These are phyloP conservation scores for Sorex fumeus DNA, from an alignment of 2,113 vertebrate species.

Conservation along the genomic window DNA sequence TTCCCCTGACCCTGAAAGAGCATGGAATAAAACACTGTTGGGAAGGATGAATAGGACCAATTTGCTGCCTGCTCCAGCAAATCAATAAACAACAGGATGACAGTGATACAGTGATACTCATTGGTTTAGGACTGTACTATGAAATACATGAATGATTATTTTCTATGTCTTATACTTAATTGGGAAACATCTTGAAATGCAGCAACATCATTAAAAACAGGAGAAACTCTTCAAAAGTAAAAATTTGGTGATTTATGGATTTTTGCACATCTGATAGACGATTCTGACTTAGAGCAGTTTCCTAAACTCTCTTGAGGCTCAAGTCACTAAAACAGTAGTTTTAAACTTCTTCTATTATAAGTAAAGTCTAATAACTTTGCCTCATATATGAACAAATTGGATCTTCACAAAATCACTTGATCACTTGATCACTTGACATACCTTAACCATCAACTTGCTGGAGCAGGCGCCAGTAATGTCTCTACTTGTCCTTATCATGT, in stretches of 20 bases:
- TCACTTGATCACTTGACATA: too few species aligned
- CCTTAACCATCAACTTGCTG: too few species aligned
- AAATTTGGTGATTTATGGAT: not conserved
- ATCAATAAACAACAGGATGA: too few species aligned
- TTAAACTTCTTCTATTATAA: not conserved
- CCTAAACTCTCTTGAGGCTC: constrained; percentile 9
- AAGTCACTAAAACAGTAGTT: constrained; percentile 47
- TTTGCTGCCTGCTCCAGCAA: too few species aligned
- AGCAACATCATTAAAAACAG: constrained; percentile 5
- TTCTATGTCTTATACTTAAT: constrained; percentile 16
- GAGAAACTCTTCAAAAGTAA: constrained; percentile 10
- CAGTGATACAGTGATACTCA: not conserved
- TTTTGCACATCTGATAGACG: constrained; percentile 45
- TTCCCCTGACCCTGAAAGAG: too few species aligned
- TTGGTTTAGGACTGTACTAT: not conserved
- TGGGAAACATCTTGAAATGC: constrained; percentile 39
- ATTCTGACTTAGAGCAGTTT: not conserved
- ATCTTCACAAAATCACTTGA: constrained; percentile 36
- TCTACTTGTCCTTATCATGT: too few species aligned
- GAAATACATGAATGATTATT: not conserved
- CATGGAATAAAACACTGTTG: too few species aligned
- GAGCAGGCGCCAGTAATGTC: too few species aligned
- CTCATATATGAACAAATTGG: constrained; percentile 28
- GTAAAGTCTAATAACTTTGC: constrained; percentile 47
- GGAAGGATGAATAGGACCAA: too few species aligned